A percentile compares a stretch with the other conserved stretches of the same genome.
These are phyloP conservation scores for Temnothorax nylanderi DNA, from an alignment of 1,140 invertebrate species.

Conservation along the genomic window DNA sequence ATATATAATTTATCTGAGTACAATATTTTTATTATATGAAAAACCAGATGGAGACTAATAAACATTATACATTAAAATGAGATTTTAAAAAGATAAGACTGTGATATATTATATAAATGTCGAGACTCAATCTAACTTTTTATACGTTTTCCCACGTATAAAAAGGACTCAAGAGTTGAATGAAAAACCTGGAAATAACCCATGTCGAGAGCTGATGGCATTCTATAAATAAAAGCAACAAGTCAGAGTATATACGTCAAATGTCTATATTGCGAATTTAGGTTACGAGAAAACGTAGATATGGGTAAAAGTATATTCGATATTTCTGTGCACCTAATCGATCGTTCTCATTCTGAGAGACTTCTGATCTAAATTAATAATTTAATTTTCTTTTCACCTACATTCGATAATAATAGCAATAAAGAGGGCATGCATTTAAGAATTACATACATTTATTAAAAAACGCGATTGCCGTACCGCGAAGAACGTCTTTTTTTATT, in stretches of 20 bases:
- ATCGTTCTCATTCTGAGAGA: constrained; percentile 1
- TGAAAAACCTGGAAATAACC: background rate
- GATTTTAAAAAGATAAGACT: constrained; percentile 2
- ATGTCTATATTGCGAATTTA: constrained; percentile 42
- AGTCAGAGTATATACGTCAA: background rate
- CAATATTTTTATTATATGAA: background rate
- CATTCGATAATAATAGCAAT: constrained; percentile 28
- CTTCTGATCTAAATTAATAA: constrained; percentile 2
- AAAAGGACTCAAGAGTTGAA: background rate
- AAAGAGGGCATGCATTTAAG: background rate
- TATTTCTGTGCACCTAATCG: constrained; percentile 13
- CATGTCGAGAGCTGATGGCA: background rate
- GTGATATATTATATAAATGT: background rate
- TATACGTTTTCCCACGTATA: background rate
- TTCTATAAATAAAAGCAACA: constrained; percentile 28
- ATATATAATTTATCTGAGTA: background rate
- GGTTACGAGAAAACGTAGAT: constrained; percentile 39
- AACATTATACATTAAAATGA: background rate
- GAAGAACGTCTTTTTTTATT: background rate
- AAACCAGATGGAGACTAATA: background rate
- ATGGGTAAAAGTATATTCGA: background rate
- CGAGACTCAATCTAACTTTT: constrained; percentile 10
- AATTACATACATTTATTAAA: background rate
- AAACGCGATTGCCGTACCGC: too few relatives aligned
- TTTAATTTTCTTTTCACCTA: constrained; percentile 9